Conservation (phyloP, 1,140 invertebrate species). For the Drosophila sp. region DNA sequence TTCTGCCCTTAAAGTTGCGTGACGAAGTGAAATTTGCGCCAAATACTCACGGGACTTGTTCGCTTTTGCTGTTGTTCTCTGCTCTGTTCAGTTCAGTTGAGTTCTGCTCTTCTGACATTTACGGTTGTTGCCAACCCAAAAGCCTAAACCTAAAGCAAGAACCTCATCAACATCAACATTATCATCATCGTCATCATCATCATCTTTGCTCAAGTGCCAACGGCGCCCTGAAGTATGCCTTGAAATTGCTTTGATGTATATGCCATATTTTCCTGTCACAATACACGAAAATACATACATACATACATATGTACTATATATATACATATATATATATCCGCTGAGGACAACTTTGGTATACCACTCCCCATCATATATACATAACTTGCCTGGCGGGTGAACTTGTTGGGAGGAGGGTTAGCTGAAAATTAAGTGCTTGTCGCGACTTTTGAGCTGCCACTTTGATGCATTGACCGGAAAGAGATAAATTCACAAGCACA, state of each 20-base stretch:
- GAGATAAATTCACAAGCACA: slow-evolving; percentile 12
- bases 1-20: slow-evolving; percentile 79
- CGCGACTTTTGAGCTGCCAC: slow-evolving; percentile 42
- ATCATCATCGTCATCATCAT: slow-evolving; percentile 4
- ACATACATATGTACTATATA: slow-evolving; percentile 8
- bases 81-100: slow-evolving; percentile 5
- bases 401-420: background rate
- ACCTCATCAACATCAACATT: slow-evolving; percentile 31
- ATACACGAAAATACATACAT: slow-evolving; percentile 29
- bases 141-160: slow-evolving; percentile 34
- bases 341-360: slow-evolving; percentile 38
- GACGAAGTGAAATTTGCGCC: slow-evolving; percentile 79
- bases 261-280: slow-evolving; percentile 60
- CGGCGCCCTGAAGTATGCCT: slow-evolving; percentile 71
- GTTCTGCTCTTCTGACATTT: slow-evolving; percentile 61
- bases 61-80: slow-evolving; percentile 21
- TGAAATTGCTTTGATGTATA: slow-evolving; percentile 72
- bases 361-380: background rate
- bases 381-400: slow-evolving; percentile 5
- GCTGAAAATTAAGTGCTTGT: slow-evolving; percentile 23
- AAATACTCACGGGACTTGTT: slow-evolving; percentile 71
- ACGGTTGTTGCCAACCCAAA: slow-evolving; percentile 57
- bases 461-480: slow-evolving; percentile 77
- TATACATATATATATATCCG: slow-evolving; percentile 13
- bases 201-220: slow-evolving; percentile 51